phyloP scores from a whole-genome alignment of 53 echinoderm and acorn worm species.

The Glandiceps talaboti region DNA sequence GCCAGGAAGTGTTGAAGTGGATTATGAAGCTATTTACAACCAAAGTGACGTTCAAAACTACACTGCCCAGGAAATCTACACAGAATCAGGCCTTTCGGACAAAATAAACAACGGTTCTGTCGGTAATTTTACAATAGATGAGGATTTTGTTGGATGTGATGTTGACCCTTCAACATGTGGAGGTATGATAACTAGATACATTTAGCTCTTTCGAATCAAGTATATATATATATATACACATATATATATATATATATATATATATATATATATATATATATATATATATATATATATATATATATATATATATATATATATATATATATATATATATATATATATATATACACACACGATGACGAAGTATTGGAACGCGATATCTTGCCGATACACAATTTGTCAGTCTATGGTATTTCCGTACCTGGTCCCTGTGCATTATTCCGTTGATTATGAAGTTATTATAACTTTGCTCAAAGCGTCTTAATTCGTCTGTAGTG shows the following conservation, averaged over 20 bases:
- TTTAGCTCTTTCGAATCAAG: not conserved
- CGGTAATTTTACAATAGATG: not conserved
- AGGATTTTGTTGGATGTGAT: not conserved
- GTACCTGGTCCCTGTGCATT: too few relatives aligned
- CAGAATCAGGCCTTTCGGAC: not conserved
- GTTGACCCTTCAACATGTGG: not conserved
- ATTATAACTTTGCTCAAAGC: too few relatives aligned
- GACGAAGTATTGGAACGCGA: not conserved
- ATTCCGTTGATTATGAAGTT: too few relatives aligned
- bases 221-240: not conserved
- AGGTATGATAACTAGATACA: not conserved
- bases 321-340: too few relatives aligned
- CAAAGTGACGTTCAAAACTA: not conserved
- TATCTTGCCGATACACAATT: not conserved
- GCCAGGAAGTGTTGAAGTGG: not conserved
- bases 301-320: not conserved
- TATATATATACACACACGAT: not conserved
- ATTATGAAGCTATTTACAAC: not conserved
- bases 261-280: conserved; percentile 10
- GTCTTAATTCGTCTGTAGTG: too few relatives aligned
- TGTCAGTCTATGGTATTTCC: too few relatives aligned
- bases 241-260: conserved; percentile 4
- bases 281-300: not conserved
- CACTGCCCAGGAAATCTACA: not conserved
- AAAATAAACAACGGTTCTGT: not conserved